Evolutionary conservation across 2,113 vertebrate species (phyloP), one percentile per base, ranked within the genome.

Genomic region (Prunella fulvescens): DNA sequence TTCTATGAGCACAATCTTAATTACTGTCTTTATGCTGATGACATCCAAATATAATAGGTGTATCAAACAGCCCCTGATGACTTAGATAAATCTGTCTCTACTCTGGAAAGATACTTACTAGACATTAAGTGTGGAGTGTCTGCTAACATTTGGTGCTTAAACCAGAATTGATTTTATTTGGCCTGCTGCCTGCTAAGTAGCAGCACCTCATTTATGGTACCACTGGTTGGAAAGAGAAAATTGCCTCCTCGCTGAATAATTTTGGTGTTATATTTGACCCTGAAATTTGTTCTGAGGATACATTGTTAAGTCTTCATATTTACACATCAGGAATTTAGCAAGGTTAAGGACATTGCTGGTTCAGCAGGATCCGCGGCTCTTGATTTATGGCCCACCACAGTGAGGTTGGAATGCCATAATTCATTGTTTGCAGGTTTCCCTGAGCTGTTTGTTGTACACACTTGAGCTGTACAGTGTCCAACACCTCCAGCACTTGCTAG

Each of bases 311-410:
- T 64, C 60, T 92, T 94, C 73, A 37, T 92, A 81, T 90, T 95
- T 91, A 74, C 91, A 78, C 50, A 4, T 77, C 86, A 88, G 81
- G 86, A 94, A 92, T 88, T 87, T 28, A 65, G 50, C 61, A 92
- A 97, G 86, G 81, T 95, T 95, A 77, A 91, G 79, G 81, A 94
- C 81, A 29, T 50, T 90, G 95, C 94, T 91, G 72, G 73, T 86
- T 96, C 92, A 97, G 94, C 95, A 94, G 45, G 25, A 83, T 57
- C 82, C 56, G 26, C 0, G 3, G 61, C 71, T 87, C 57, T 64
- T 94, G 89, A 93, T 97, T 93, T 90, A 96, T 96, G 72, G 64
- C 33, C 51, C 82, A 81, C 61, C 44, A 40, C 62, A 26, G 58
- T 11, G 40, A 78, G 69, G 69, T 2, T 95, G 92, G 71, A 92